Evolutionary conservation across 2,888 invertebrate species (phyloP).

Genomic region (Malacosoma neustria): DNA sequence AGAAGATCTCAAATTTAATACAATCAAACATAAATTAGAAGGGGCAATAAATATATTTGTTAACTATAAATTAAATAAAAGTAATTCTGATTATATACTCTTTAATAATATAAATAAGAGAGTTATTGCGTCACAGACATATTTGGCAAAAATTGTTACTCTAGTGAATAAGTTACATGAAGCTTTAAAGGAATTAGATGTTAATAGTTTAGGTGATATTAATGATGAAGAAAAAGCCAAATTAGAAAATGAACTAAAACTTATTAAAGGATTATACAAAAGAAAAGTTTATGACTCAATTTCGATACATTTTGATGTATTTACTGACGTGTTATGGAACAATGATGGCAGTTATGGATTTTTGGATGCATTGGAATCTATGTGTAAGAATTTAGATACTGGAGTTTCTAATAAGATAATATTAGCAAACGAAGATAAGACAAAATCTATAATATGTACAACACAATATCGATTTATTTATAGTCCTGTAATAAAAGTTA

Average conservation of each 20-base stretch:
- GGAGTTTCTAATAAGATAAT: slow-evolving; percentile 36
- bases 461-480: slow-evolving; percentile 43
- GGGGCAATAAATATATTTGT: slow-evolving; percentile 35
- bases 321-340: slow-evolving; percentile 43
- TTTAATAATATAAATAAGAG: slow-evolving; percentile 46
- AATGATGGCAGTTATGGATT: slow-evolving; percentile 32
- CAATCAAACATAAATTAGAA: slow-evolving; percentile 34
- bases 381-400: slow-evolving; percentile 34
- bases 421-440: slow-evolving; percentile 33
- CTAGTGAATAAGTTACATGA: slow-evolving; percentile 40
- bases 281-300: slow-evolving; percentile 42
- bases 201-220: slow-evolving; percentile 6
- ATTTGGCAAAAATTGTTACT: slow-evolving; percentile 44
- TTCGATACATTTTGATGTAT: slow-evolving; percentile 47
- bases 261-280: slow-evolving; percentile 41
- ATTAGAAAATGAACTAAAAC: slow-evolving; percentile 25
- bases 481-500: slow-evolving; percentile 22
- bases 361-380: slow-evolving; percentile 28
- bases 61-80: slow-evolving; percentile 35
- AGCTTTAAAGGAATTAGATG: slow-evolving; percentile 25
- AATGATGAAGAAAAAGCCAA: slow-evolving; percentile 10
- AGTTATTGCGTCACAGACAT: slow-evolving; percentile 36
- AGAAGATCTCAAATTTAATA: slow-evolving; percentile 29
- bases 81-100: slow-evolving; percentile 29
- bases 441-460: slow-evolving; percentile 41